Evolutionary conservation across 1,140 invertebrate species (phyloP).

Genomic region (Bombus balteatus): DNA sequence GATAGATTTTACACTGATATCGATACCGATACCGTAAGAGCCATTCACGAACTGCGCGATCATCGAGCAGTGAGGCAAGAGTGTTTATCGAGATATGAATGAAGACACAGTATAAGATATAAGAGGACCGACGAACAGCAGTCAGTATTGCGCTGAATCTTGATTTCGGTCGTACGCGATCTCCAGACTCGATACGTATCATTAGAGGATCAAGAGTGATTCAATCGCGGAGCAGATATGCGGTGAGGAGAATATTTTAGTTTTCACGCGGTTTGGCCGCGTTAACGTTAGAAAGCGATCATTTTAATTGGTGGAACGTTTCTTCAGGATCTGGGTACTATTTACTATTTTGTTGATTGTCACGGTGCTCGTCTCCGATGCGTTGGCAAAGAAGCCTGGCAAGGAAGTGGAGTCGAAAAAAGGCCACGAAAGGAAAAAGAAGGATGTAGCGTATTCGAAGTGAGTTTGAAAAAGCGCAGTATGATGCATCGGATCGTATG

Average conservation of each 20-base stretch:
- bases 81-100: slow-evolving; percentile 60
- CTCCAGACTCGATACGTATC: neutral
- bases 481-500: too few species aligned
- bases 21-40: neutral
- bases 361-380: slow-evolving; percentile 44
- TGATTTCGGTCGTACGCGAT: neutral
- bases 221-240: slow-evolving; percentile 30
- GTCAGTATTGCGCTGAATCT: slow-evolving; percentile 42
- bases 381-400: slow-evolving; percentile 44
- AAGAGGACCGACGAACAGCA: slow-evolving; percentile 30
- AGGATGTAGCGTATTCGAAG: slow-evolving; percentile 47
- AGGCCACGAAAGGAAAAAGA: slow-evolving; percentile 16
- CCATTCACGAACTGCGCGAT: neutral
- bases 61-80: neutral
- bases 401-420: slow-evolving; percentile 39
- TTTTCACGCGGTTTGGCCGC: neutral
- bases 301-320: neutral
- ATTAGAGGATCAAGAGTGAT: too few species aligned
- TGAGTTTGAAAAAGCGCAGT: slow-evolving; percentile 24
- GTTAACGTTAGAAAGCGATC: too few species aligned
- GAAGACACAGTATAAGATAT: slow-evolving; percentile 54
- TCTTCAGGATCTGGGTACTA: slow-evolving; percentile 56
- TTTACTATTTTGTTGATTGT: slow-evolving; percentile 43
- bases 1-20: slow-evolving; percentile 40
- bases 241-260: slow-evolving; percentile 47